These are phyloP conservation scores for Nyctibius grandis DNA, from an alignment of 2,797 vertebrate genomes.

Conservation along the genomic window DNA sequence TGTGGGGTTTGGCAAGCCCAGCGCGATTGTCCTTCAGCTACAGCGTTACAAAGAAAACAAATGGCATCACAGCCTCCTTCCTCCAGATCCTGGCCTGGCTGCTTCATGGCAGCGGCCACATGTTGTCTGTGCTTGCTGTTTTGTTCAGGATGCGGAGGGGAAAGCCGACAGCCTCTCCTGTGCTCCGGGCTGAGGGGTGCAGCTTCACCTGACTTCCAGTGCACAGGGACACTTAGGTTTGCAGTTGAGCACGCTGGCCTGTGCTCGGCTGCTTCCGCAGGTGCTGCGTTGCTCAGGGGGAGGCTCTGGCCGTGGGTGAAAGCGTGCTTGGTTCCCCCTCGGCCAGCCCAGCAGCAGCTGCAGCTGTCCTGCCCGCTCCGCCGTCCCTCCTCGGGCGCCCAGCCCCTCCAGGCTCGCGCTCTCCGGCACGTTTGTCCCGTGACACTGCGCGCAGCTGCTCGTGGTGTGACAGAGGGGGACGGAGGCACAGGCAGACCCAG, in stretches of 20 bases:
- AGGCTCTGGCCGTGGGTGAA: neutral
- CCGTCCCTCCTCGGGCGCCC: accelerated
- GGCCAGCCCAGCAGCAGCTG: neutral
- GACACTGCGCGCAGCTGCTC: neutral
- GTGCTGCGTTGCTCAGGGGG: accelerated
- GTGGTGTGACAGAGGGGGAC: neutral
- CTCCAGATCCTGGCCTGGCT: neutral
- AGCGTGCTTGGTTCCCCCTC: too few species aligned
- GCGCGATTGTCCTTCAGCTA: neutral
- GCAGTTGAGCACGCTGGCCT: accelerated
- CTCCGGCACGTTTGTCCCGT: neutral
- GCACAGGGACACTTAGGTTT: accelerated
- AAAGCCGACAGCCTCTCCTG: neutral
- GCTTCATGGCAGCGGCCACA: accelerated
- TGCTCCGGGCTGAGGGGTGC: accelerated
- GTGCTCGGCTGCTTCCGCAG: neutral
- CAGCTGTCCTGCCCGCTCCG: neutral
- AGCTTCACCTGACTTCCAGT: neutral
- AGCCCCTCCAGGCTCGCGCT: accelerated
- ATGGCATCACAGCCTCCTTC: neutral
- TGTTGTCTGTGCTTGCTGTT: neutral
- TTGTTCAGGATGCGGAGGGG: neutral
- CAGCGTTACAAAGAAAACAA: neutral
- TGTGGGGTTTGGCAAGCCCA: conserved; percentile 12
- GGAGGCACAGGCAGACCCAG: neutral